phyloP scores from a whole-genome alignment of 1,140 invertebrate species.

The Vanessa tameamea region DNA sequence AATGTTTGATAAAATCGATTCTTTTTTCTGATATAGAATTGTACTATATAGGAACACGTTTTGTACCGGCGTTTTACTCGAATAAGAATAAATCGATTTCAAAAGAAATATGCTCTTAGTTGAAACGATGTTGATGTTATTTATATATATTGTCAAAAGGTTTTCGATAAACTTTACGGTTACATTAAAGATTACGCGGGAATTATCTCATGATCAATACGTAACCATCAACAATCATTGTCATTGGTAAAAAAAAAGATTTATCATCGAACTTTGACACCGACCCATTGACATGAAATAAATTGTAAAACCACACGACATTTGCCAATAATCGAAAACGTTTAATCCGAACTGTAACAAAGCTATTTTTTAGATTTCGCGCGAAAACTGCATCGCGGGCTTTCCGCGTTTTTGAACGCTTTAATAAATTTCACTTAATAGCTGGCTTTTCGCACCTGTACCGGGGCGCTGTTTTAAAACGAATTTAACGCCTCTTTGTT shows the following conservation, averaged over 20 bases:
- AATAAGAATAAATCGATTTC: too few species aligned
- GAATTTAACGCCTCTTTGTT: conserved; percentile 69
- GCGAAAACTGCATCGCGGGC: conserved; percentile 33
- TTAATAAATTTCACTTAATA: conserved; percentile 73
- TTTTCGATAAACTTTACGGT: too few species aligned
- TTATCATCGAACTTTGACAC: background rate
- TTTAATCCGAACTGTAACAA: conserved; percentile 35
- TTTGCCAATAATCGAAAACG: conserved; percentile 29
- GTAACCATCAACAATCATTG: too few species aligned
- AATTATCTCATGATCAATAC: too few species aligned
- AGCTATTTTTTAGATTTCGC: conserved; percentile 38
- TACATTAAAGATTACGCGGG: too few species aligned
- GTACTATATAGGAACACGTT: too few species aligned
- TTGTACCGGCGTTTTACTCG: too few species aligned
- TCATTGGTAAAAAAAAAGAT: background rate
- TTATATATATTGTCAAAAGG: too few species aligned
- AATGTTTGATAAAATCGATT: too few species aligned
- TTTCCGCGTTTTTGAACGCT: conserved; percentile 45
- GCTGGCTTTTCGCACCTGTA: conserved; percentile 73
- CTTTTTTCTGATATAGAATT: too few species aligned
- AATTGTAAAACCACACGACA: conserved; percentile 12
- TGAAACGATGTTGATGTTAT: too few species aligned
- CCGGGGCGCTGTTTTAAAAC: conserved; percentile 65
- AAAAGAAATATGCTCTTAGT: too few species aligned
- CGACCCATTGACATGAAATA: background rate